These are phyloP conservation scores for Chaetophractus vellerosus DNA, from an alignment of 2,797 vertebrate species.

Conservation along the genomic window DNA sequence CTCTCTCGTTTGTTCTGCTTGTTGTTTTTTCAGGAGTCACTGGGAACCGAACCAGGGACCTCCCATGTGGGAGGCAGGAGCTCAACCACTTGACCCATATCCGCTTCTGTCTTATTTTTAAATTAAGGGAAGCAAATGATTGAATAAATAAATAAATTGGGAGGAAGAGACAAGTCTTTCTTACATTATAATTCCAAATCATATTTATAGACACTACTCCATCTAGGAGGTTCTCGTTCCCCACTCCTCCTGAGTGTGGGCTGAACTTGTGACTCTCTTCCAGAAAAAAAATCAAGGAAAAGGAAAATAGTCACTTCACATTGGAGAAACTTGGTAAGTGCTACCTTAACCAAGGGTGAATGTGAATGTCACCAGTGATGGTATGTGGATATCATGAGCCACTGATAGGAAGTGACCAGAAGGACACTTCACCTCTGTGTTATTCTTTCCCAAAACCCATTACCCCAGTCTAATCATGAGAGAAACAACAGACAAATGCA, in stretches of 20 bases:
- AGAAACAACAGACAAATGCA: conserved; percentile 13
- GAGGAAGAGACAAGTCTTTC: conserved; percentile 15
- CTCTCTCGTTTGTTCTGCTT: no score
- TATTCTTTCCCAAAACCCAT: background rate
- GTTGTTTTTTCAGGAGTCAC: no score
- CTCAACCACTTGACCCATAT: no score
- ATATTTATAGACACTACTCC: background rate
- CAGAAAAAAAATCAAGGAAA: conserved; percentile 31
- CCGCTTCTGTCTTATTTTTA: conserved; percentile 61
- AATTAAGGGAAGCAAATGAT: conserved; percentile 75
- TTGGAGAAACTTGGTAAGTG: background rate
- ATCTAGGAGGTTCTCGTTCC: background rate
- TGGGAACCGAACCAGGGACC: no score
- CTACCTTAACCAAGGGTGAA: background rate
- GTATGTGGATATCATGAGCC: background rate
- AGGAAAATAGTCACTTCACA: background rate
- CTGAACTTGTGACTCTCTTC: background rate
- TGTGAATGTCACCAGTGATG: background rate
- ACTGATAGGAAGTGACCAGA: background rate
- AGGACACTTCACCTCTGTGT: background rate
- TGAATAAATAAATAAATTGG: conserved; percentile 14
- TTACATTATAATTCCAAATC: background rate
- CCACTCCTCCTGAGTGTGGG: background rate
- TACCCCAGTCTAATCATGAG: background rate
- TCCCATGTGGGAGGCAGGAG: no score